These are phyloP conservation scores for Gryllus bimaculatus DNA, from an alignment of 1,140 invertebrate genomes.

Conservation along the genomic window DNA sequence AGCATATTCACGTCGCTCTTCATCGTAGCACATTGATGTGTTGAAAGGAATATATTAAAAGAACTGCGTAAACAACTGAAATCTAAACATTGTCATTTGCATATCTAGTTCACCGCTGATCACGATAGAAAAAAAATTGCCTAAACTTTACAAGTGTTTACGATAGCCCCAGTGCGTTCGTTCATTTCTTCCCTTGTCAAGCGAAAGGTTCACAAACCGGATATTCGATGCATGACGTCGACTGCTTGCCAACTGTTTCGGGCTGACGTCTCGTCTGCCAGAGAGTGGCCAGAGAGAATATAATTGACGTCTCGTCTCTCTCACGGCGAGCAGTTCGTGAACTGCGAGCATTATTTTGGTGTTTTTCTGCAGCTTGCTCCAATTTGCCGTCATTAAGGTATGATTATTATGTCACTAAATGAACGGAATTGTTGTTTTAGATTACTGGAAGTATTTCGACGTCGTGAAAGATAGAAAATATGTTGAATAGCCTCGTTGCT, in stretches of 20 bases:
- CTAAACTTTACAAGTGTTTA: neutral
- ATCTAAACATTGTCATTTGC: neutral
- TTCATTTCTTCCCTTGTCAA: neutral
- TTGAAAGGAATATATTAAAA: neutral
- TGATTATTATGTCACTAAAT: neutral
- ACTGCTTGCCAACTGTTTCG: constrained; percentile 13
- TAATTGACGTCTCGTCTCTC: constrained; percentile 17
- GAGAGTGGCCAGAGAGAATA: too few relatives aligned
- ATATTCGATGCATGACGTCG: constrained; percentile 8
- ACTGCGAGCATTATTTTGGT: neutral
- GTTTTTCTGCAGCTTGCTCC: neutral
- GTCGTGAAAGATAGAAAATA: neutral
- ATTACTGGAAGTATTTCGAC: neutral
- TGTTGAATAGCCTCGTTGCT: neutral
- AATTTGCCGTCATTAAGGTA: neutral
- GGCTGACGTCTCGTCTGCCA: constrained; percentile 15
- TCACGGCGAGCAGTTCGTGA: neutral
- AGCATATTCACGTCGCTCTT: neutral
- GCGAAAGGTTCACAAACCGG: constrained; percentile 7
- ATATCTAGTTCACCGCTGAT: neutral
- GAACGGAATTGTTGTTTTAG: neutral
- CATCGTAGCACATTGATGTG: neutral
- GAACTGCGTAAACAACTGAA: neutral
- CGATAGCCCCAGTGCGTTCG: neutral
- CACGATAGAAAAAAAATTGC: neutral